Percentiles rank a stretch among this genome's conserved stretches.
Conservation (phyloP, 2,888 invertebrate genomes). For the Aquatica leii region DNA sequence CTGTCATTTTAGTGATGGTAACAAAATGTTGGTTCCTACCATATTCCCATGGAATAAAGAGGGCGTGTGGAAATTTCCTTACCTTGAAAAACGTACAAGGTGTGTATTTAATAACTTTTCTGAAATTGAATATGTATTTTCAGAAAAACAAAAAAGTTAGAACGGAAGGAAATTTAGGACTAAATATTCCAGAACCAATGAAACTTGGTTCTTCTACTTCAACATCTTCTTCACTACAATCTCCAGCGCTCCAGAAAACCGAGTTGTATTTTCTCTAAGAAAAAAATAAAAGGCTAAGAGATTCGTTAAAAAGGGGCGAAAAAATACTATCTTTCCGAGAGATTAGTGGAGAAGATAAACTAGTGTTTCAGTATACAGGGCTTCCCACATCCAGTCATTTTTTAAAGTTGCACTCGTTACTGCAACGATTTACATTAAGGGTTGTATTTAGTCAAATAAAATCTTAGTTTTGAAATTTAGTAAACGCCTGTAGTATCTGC, state of each 20-base stretch:
- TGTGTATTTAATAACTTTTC: background rate
- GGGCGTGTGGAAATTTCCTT: conserved; percentile 6
- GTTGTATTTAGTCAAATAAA: too few relatives aligned
- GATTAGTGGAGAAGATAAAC: conserved; percentile 6
- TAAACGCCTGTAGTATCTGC: too few relatives aligned
- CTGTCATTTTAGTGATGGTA: too few relatives aligned
- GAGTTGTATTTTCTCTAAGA: background rate
- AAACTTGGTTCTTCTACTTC: background rate
- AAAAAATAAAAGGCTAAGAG: too few relatives aligned
- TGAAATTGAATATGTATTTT: conserved; percentile 2
- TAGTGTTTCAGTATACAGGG: conserved; percentile 2
- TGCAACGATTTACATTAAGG: too few relatives aligned
- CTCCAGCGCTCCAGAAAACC: background rate
- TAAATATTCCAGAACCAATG: too few relatives aligned
- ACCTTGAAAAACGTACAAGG: background rate
- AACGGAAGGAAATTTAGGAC: background rate
- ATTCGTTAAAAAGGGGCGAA: too few relatives aligned
- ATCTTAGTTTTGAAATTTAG: too few relatives aligned
- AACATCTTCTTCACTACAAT: background rate
- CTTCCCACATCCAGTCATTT: too few relatives aligned
- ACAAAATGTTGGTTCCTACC: too few relatives aligned
- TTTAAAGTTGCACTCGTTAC: too few relatives aligned
- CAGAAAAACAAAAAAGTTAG: background rate
- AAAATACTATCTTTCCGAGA: background rate
- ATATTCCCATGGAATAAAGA: too few relatives aligned